Percentiles rank a stretch among this genome's conserved stretches.
Conservation (phyloP, 2,797 vertebrate species). For the Phalloptychus januarius region DNA sequence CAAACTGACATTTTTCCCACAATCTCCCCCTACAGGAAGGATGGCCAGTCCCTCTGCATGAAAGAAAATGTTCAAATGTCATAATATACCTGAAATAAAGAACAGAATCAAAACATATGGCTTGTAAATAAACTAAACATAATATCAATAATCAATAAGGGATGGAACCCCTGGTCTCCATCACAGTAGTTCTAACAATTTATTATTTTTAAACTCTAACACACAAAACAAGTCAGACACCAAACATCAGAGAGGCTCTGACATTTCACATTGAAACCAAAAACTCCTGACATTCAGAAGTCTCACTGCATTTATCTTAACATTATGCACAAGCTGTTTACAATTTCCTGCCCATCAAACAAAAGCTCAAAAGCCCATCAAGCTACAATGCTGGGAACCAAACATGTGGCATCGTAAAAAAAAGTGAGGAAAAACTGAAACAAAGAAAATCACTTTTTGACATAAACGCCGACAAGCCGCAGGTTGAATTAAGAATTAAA, state of each 20-base stretch:
- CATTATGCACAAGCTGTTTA: not conserved
- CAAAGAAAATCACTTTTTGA: not conserved
- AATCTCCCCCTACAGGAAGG: too few relatives aligned
- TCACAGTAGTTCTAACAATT: not conserved
- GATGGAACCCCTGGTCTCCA: too few relatives aligned
- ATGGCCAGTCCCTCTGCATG: too few relatives aligned
- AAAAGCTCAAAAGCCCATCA: not conserved
- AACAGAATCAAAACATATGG: too few relatives aligned
- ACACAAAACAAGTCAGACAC: too few relatives aligned
- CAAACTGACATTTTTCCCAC: too few relatives aligned
- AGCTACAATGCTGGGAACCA: not conserved
- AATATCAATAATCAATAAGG: too few relatives aligned
- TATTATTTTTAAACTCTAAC: not conserved
- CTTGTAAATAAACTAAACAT: too few relatives aligned
- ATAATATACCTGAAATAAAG: too few relatives aligned
- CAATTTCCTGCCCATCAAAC: not conserved
- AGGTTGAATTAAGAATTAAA: constrained; percentile 6
- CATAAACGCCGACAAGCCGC: not conserved
- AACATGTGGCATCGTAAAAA: not conserved
- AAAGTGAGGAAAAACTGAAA: not conserved
- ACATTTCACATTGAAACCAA: too few relatives aligned
- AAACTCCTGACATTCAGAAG: not conserved
- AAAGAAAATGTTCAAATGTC: too few relatives aligned
- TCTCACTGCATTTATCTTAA: not conserved
- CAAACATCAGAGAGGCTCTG: too few relatives aligned